Conservation (phyloP, 2,113 vertebrate species). For the Phalacrocorax pelagicus region DNA sequence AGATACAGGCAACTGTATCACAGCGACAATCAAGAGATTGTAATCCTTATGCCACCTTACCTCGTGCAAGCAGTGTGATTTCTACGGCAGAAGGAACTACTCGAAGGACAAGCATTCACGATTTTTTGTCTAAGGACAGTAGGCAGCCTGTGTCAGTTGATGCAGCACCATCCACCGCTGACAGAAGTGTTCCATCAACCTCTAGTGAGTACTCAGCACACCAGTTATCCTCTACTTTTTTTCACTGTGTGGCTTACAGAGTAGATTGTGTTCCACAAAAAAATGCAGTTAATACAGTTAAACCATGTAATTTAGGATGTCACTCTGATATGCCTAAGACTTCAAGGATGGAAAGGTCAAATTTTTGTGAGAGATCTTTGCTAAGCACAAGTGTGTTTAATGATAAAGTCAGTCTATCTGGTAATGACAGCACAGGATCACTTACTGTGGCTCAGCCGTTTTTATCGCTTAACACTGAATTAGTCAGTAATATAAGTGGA, state of each 20-base stretch:
- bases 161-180: constrained; percentile 72
- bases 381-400: constrained; percentile 68
- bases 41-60: constrained; percentile 85
- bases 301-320: background rate
- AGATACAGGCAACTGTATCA: constrained; percentile 67
- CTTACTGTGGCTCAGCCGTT: constrained; percentile 79
- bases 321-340: constrained; percentile 66
- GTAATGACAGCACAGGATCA: constrained; percentile 18
- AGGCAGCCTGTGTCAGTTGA: constrained; percentile 88
- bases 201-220: constrained; percentile 93
- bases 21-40: constrained; percentile 81
- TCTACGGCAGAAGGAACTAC: constrained; percentile 95
- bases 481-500: constrained; percentile 95
- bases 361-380: constrained; percentile 79
- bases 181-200: constrained; percentile 72
- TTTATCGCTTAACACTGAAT: constrained; percentile 89
- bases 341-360: constrained; percentile 76
- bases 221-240: constrained; percentile 60
- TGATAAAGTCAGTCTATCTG: constrained; percentile 75
- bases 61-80: constrained; percentile 96
- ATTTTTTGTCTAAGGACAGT: constrained; percentile 93
- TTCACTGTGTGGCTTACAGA: constrained; percentile 44
- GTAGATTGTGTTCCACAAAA: constrained; percentile 29
- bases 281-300: background rate
- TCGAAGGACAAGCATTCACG: constrained; percentile 96